phyloP scores from a whole-genome alignment of 64 coral and sea anemone genomes.

The Orbicella faveolata region DNA sequence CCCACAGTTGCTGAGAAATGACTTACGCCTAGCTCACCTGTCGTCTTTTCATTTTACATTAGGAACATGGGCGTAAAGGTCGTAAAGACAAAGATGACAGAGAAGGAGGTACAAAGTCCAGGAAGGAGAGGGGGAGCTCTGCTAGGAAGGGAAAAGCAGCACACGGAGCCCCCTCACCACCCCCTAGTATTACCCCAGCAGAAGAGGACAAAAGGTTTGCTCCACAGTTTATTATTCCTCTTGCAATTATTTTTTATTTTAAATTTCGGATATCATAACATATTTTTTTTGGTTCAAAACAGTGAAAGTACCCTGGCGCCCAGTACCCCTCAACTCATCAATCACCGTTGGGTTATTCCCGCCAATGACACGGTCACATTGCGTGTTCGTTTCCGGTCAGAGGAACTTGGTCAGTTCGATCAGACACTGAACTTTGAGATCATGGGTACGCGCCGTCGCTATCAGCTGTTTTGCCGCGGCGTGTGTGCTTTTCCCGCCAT shows the following conservation, averaged over 20 bases:
- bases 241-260: background rate
- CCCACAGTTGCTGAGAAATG: background rate
- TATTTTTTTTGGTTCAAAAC: background rate
- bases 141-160: conserved; percentile 58
- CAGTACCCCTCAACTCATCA: conserved; percentile 56
- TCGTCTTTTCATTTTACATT: background rate
- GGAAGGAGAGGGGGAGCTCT: conserved; percentile 72
- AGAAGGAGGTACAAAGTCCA: conserved; percentile 78
- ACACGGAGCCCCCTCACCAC: conserved; percentile 67
- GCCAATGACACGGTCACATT: conserved; percentile 71
- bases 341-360: conserved; percentile 86
- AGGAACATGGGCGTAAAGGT: conserved; percentile 84
- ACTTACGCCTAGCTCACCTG: background rate
- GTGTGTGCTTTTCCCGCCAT: conserved; percentile 97
- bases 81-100: conserved; percentile 83
- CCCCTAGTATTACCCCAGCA: conserved; percentile 63
- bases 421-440: conserved; percentile 98
- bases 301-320: conserved; percentile 58
- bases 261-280: background rate
- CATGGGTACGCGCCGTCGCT: conserved; percentile 90
- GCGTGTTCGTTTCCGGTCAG: conserved; percentile 85
- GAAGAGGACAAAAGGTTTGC: conserved; percentile 73
- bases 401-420: conserved; percentile 98
- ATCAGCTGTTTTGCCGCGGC: conserved; percentile 97
- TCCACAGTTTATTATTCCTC: background rate